Base-by-base conservation (phyloP, 2,797 vertebrate genomes). In the Xenopus petersii region DNA sequence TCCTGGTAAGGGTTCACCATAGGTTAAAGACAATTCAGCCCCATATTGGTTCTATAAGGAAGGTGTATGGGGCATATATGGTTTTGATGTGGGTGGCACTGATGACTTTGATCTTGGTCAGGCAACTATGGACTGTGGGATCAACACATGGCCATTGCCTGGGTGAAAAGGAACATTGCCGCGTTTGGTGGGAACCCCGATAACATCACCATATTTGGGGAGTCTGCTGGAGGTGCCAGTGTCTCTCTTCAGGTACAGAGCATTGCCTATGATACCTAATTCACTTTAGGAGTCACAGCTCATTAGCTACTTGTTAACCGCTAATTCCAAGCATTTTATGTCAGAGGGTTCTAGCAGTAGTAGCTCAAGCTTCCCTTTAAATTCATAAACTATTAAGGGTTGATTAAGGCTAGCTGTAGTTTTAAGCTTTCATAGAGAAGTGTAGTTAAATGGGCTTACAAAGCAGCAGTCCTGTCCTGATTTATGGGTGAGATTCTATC, bases 81-180 rank as follows among this genome's bases (percentile, higher is more conserved):
- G 1, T 12, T 12, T 5, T 30, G 4, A 30, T 21, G 26, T 12
- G 15, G 36, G 26, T 30, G 4, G 26, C 9, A n/a, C 46, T 1
- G 65, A 59, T 47, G 55, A 47, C 6, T 26, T 15, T 36, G 10
- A 0, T 56, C 42, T 30, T 47, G 11, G 3, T 0, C 84, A 98
- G 97, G 97, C 74, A 99, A 99, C 86, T 98, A 93, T 0, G 96
- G 95, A 2, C 89, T 98, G 62, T 94, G 95, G 91, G 96, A 99
- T 79, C 97, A 99, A 91, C 96, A 98, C 0, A 92, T 94, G 64
- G 96, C 94, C 79, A 98, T 98, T 0, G 87, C 92, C 1, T 98
- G 96, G 97, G 96, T 98, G 67, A 89, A 97, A 91, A 93, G 95
- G 80, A 99, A 98, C 84, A 99, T 99, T 67, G 91, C 75, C 0